Evolutionary conservation across 2,888 invertebrate genomes (phyloP), one percentile per base, ranked within the genome.

Genomic region (Leptopilina syphax): DNA sequence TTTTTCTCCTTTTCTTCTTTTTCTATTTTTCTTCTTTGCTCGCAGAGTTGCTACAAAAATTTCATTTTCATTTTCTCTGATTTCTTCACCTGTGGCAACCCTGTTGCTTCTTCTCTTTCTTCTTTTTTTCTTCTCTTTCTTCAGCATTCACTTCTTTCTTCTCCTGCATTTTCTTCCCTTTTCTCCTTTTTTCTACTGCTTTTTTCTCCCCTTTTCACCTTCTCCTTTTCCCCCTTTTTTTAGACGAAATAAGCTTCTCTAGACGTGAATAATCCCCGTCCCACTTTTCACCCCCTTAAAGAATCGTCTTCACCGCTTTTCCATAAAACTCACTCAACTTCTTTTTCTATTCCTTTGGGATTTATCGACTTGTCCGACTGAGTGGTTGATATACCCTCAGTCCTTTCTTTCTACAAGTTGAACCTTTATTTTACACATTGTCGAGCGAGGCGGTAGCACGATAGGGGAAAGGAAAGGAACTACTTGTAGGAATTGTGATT

Each of bases 391-490:
- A 54, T 27, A 50, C 70, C 2, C 6, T 12, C 1, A 41, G 34
- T 57, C 9, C n/a, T n/a, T 57, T n/a, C n/a, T n/a, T 57, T 57
- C 54, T 34, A n/a, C 41, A 34, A n/a, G 57, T 9, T 6, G 24
- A 68, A 67, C 41, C 57, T 50, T 13, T 54, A 70, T 27, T 70
- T 57, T 54, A 73, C 57, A 73, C 54, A 10, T 73, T 34, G 34
- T 57, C 54, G 57, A 34, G 18, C 18, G 18, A 18, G 18, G 18
- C 18, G 18, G 18, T 18, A 18, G 18, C 18, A 18, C 18, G 18
- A 18, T 18, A 18, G 18, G 18, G 18, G 18, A 18, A 18, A 18
- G 18, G 18, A 18, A 18, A 18, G 18, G 18, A 13, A 34, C 54
- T 34, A 27, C 54, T 54, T 70, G 27, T 34, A 70, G 34, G 27